Percentiles rank a stretch among this genome's conserved stretches.
These are phyloP conservation scores for Penaeus monodon DNA, from an alignment of 2,888 invertebrate species.

Conservation along the genomic window DNA sequence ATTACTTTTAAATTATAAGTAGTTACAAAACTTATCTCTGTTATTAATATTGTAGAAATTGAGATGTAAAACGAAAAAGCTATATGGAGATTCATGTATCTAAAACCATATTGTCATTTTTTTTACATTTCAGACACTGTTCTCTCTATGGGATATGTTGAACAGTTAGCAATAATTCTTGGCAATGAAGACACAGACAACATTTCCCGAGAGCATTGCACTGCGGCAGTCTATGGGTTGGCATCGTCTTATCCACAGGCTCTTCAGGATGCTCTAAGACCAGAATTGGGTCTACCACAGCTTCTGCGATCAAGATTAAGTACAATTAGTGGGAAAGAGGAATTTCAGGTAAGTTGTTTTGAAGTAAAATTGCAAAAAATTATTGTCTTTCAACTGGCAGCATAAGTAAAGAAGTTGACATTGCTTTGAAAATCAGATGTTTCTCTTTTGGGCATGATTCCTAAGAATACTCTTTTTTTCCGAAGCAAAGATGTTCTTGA, in stretches of 20 bases:
- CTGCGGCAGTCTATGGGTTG: conserved; percentile 37
- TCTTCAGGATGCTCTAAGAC: conserved; percentile 46
- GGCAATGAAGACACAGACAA: conserved; percentile 29
- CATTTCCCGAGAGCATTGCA: conserved; percentile 54
- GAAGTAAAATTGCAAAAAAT: neutral
- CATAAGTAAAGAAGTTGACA: no score
- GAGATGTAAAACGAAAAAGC: no score
- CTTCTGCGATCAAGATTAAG: conserved; percentile 22
- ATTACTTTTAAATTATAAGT: no score
- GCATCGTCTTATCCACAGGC: conserved; percentile 50
- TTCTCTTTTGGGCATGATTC: no score
- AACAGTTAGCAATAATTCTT: conserved; percentile 48
- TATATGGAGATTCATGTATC: neutral
- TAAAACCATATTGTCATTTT: neutral
- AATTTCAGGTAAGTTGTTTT: conserved; percentile 42
- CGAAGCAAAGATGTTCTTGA: no score
- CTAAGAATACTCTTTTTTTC: no score
- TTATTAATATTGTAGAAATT: no score
- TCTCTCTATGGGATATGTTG: conserved; percentile 58
- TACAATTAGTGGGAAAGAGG: conserved; percentile 39
- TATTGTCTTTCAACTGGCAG: no score
- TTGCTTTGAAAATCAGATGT: no score
- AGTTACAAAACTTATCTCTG: no score
- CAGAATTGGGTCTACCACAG: conserved; percentile 35
- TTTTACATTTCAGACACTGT: conserved; percentile 21